Percentiles rank a stretch among this genome's conserved stretches.
These are phyloP conservation scores for Mechanitis mazaeus DNA, from an alignment of 2,888 invertebrate species.

Conservation along the genomic window DNA sequence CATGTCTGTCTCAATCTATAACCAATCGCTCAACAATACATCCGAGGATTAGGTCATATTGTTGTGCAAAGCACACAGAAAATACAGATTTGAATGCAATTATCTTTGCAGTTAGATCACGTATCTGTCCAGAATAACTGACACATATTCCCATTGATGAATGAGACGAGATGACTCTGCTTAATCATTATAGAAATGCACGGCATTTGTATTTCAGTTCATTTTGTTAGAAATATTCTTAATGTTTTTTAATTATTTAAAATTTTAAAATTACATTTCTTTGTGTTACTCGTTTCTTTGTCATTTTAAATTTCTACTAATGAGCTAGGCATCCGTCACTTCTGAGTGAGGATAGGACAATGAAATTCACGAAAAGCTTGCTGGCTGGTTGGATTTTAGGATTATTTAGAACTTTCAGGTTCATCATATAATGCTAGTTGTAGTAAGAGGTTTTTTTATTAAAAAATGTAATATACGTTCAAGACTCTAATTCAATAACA, in stretches of 20 bases:
- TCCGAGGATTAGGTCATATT: no score
- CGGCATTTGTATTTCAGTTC: no score
- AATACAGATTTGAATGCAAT: no score
- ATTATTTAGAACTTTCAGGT: not conserved
- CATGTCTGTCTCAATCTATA: no score
- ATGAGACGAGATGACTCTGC: no score
- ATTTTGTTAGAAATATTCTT: not conserved
- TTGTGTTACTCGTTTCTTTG: not conserved
- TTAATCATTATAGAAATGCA: no score
- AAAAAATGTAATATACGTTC: not conserved
- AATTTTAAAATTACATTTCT: not conserved
- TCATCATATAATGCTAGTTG: not conserved
- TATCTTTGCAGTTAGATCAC: no score
- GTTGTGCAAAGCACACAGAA: no score
- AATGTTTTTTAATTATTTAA: not conserved
- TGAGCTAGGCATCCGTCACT: not conserved
- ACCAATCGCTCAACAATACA: no score
- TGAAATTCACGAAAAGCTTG: no score
- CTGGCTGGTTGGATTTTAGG: not conserved
- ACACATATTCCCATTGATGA: no score
- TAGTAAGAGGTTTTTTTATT: not conserved
- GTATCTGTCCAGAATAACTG: no score
- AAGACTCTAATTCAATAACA: not conserved
- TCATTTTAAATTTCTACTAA: conserved; percentile 1
- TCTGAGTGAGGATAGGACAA: not conserved